A percentile compares a stretch with the other conserved stretches of the same genome.
Evolutionary conservation across 2,797 vertebrate species (phyloP).

Genomic region (Intellagama lesueurii): DNA sequence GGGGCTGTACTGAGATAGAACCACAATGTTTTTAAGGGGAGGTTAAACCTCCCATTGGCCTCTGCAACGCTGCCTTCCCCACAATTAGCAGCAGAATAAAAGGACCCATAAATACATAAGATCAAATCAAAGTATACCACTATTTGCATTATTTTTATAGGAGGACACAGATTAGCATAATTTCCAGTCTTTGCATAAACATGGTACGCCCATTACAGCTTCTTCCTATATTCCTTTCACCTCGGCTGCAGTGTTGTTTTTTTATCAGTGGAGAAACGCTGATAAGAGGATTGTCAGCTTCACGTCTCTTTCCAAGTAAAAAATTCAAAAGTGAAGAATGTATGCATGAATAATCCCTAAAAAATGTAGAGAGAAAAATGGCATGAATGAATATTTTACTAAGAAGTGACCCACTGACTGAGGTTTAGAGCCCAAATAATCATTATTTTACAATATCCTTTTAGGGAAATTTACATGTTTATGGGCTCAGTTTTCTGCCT

Average conservation of each 20-base stretch:
- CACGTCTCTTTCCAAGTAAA: constrained; percentile 11
- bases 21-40: neutral
- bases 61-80: neutral
- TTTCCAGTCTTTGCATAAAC: neutral
- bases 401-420: neutral
- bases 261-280: constrained; percentile 44
- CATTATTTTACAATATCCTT: neutral
- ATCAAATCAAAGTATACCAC: neutral
- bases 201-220: neutral
- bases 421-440: neutral
- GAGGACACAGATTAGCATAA: neutral
- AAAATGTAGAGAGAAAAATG: neutral
- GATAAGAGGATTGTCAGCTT: constrained; percentile 1
- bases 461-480: constrained; percentile 25
- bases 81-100: neutral
- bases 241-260: neutral
- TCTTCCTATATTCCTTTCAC: constrained; percentile 46
- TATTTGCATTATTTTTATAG: neutral
- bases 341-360: constrained; percentile 1
- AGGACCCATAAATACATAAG: constrained; percentile 9
- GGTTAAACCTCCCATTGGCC: neutral
- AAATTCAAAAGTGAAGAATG: neutral
- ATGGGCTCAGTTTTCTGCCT: neutral
- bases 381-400: neutral
- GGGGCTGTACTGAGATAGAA: too few relatives aligned